A percentile compares a stretch with the other conserved stretches of the same genome.
Evolutionary conservation across 2,797 vertebrate species (phyloP).

Genomic region (Enteromius unitaeniatus): DNA sequence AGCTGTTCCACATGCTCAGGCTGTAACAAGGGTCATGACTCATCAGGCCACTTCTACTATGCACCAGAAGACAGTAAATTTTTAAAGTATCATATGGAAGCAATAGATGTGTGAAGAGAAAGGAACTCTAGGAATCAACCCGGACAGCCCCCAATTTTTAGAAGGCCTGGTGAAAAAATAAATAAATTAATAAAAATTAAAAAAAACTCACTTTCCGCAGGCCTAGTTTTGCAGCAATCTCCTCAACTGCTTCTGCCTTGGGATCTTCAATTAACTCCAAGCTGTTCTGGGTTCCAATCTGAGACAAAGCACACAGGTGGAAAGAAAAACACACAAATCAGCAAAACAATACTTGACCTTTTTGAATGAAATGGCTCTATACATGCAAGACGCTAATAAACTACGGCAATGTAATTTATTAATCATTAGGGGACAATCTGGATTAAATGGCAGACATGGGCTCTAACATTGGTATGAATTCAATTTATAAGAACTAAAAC

Average conservation of each 20-base stretch:
- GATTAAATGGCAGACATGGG: background rate
- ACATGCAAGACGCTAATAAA: background rate
- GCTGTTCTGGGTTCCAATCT: slow-evolving; percentile 95
- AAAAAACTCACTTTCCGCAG: slow-evolving; percentile 85
- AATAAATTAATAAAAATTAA: background rate
- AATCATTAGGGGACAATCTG: background rate
- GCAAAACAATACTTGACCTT: background rate
- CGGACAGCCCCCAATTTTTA: background rate
- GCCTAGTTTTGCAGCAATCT: slow-evolving; percentile 94
- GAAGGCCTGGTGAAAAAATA: background rate
- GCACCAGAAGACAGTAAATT: slow-evolving; percentile 3
- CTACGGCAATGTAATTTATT: background rate
- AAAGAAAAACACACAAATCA: background rate
- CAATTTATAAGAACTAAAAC: background rate
- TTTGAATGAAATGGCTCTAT: background rate
- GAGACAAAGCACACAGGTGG: slow-evolving; percentile 39
- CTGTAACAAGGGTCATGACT: background rate
- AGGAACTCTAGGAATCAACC: slow-evolving; percentile 55
- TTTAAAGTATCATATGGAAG: slow-evolving; percentile 49
- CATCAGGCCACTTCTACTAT: background rate
- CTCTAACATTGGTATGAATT: background rate
- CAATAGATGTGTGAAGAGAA: slow-evolving; percentile 28
- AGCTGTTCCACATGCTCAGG: background rate
- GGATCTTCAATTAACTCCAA: slow-evolving; percentile 95
- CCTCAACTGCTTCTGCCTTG: slow-evolving; percentile 93